Evolutionary conservation across 2,888 invertebrate species (phyloP), one percentile per base, ranked within the genome.

Genomic region (Leptopterna dolabrata): DNA sequence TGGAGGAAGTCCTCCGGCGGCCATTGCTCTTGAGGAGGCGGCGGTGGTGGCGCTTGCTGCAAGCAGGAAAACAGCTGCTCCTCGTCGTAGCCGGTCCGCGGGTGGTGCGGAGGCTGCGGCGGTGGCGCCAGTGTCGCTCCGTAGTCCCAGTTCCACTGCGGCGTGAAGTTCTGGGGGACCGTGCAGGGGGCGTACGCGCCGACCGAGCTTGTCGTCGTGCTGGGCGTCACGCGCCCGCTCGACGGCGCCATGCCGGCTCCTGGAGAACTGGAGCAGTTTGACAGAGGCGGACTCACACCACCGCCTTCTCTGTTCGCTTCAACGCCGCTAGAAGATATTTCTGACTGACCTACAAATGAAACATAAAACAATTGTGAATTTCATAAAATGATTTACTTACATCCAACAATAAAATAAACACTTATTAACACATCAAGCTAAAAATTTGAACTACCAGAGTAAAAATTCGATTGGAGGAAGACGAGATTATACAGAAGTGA

Each of bases 31-130:
- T 70, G 81, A 45, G 86, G 76, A 3, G 87, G 87, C 24, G 76
- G 78, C n/a, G 86, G 80, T 24, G 86, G 86, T 9, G 86, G 87
- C n/a, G 73, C 82, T 43, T 76, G 87, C 11, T 87, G 87, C 0
- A 76, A 47, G 47, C 85, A 83, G 3, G 83, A 55, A 41, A 83
- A 83, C 41, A 83, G 83, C 83, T 83, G 83, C 16, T 85, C 85
- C 13, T 85, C 85, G 11, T 85, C 85, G 47, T 73, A 85, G 4
- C 71, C 24, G 4, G 63, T 36, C 70, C 78, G 45, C 24, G 78
- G 43, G 4, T 78, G 78, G 45, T 27, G 45, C 29, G 81, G 86
- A 24, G 73, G 73, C 45, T 63, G 90, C 90, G 91, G 90, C 90
- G 90, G 90, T 89, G 88, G 89, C 16, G 85, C 84, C 29, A 70